phyloP scores from a whole-genome alignment of 2,113 vertebrate species.

The Lagopus leucura region DNA sequence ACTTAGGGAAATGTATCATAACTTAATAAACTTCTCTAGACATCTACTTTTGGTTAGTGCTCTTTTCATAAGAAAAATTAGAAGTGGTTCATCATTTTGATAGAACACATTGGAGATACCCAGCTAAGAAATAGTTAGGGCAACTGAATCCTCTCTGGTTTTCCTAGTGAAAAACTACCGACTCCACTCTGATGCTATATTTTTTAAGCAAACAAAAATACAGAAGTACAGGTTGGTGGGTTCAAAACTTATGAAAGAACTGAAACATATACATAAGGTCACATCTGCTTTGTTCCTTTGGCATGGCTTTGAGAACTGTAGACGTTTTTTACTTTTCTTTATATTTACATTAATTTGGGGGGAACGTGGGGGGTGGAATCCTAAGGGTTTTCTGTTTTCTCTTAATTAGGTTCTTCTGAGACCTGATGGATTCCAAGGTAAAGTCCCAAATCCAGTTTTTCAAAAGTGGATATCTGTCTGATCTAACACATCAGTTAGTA shows the following conservation, averaged over 20 bases:
- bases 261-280: fast-evolving
- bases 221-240: not conserved
- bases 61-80: not conserved
- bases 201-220: not conserved
- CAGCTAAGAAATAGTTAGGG: not conserved
- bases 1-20: not conserved
- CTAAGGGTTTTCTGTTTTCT: not conserved
- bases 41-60: not conserved
- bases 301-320: not conserved
- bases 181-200: not conserved
- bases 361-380: not conserved
- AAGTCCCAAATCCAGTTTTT: not conserved
- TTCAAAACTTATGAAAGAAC: not conserved
- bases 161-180: not conserved
- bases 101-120: not conserved
- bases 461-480: not conserved
- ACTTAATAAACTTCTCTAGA: not conserved
- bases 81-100: not conserved
- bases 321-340: not conserved
- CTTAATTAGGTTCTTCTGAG: not conserved
- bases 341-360: not conserved
- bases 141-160: not conserved
- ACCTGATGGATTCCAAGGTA: not conserved
- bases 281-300: not conserved
- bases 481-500: not conserved